Evolutionary conservation across 2,113 vertebrate genomes (phyloP).

Genomic region (Notiomystis cincta): DNA sequence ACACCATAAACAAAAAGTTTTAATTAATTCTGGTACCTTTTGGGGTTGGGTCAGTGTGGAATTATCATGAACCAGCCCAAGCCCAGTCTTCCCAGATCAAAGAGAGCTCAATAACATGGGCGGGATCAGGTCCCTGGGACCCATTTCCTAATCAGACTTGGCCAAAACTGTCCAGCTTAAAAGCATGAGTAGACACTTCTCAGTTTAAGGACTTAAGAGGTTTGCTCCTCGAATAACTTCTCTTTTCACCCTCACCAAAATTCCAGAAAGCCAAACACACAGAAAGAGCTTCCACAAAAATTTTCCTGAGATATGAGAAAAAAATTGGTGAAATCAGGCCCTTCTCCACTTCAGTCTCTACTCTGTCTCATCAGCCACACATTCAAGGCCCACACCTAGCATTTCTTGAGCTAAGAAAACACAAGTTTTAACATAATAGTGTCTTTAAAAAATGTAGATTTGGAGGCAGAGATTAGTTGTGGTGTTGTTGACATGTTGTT

Average conservation of each 20-base stretch:
- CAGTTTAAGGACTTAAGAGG: neutral
- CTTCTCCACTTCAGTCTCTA: neutral
- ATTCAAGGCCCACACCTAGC: neutral
- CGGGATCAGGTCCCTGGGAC: neutral
- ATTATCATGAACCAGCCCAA: neutral
- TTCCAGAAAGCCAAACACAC: neutral
- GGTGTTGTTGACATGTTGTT: slow-evolving; percentile 70
- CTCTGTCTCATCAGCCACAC: neutral
- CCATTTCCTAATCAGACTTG: neutral
- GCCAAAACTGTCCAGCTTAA: neutral
- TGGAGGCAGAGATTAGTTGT: slow-evolving; percentile 69
- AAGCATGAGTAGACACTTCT: neutral
- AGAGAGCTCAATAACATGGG: neutral
- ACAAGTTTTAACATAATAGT: slow-evolving; percentile 71
- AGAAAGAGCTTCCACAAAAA: neutral
- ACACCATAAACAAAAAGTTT: neutral
- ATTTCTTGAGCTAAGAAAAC: slow-evolving; percentile 16
- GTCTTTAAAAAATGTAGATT: slow-evolving; percentile 77
- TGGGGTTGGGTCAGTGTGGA: neutral
- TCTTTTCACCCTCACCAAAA: neutral
- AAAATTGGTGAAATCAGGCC: neutral
- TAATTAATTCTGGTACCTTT: neutral
- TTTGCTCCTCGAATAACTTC: neutral
- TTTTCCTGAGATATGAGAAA: neutral
- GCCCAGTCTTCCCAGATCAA: neutral